These are phyloP conservation scores for Oncorhynchus tshawytscha DNA, from an alignment of 2,113 vertebrate genomes.

Conservation along the genomic window DNA sequence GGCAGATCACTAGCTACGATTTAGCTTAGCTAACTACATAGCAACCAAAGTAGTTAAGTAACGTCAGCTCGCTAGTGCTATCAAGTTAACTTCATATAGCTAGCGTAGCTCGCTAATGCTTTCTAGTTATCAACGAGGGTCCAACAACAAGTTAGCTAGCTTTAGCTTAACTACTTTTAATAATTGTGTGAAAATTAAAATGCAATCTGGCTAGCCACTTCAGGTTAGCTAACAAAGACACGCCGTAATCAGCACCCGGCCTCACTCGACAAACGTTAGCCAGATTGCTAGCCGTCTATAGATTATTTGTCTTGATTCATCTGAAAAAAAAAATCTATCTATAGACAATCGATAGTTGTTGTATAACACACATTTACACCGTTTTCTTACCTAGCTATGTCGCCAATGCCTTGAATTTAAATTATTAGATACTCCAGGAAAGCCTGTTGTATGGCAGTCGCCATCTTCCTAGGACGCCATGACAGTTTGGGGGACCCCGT, in stretches of 20 bases:
- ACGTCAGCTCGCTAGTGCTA: no score
- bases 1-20: no score
- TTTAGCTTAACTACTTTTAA: no score
- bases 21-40: no score
- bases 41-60: no score
- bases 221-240: background rate
- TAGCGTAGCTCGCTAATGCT: no score
- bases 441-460: constrained; percentile 78
- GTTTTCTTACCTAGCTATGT: constrained; percentile 57
- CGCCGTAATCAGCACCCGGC: background rate
- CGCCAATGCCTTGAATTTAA: constrained; percentile 80
- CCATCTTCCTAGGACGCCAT: constrained; percentile 71
- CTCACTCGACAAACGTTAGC: background rate
- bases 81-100: no score
- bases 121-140: no score
- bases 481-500: constrained; percentile 51
- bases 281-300: background rate
- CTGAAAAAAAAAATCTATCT: background rate
- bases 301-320: background rate
- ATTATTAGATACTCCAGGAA: constrained; percentile 79
- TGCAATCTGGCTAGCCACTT: background rate
- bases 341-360: background rate
- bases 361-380: constrained; percentile 47
- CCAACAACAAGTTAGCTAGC: no score
- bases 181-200: no score